Evolutionary conservation across 2,797 vertebrate species (phyloP).

Genomic region (Poeciliopsis presidionis): DNA sequence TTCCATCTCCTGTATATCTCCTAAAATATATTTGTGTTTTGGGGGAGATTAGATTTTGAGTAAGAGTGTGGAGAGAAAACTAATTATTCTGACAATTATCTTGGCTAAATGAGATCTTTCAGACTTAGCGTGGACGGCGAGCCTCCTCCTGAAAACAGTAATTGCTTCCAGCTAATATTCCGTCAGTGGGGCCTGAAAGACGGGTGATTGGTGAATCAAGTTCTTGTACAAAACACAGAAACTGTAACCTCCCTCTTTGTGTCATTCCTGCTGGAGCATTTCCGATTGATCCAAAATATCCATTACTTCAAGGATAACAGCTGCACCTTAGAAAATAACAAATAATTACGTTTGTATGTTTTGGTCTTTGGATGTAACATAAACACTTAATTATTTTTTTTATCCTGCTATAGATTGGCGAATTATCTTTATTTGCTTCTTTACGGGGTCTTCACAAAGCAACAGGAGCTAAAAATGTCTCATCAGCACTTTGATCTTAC

Average conservation of each 20-base stretch:
- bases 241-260: conserved; percentile 13
- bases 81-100: conserved; percentile 69
- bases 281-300: conserved; percentile 12
- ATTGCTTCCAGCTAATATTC: conserved; percentile 66
- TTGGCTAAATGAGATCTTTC: conserved; percentile 62
- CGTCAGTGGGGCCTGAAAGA: conserved; percentile 58
- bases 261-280: conserved; percentile 5
- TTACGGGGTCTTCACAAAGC: not conserved
- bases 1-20: conserved; percentile 37
- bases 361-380: not conserved
- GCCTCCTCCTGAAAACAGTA: conserved; percentile 53
- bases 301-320: conserved; percentile 9
- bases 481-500: not conserved
- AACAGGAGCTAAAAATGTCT: not conserved
- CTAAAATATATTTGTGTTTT: conserved; percentile 25
- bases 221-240: conserved; percentile 28
- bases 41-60: conserved; percentile 4
- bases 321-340: conserved; percentile 13
- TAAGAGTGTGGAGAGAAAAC: conserved; percentile 14
- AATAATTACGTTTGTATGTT: not conserved
- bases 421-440: not conserved
- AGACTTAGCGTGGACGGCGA: conserved; percentile 42
- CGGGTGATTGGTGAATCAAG: conserved; percentile 32
- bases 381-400: not conserved
- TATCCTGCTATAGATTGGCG: not conserved